A percentile compares a stretch with the other conserved stretches of the same genome.
Evolutionary conservation across 1,140 invertebrate genomes (phyloP).

Genomic region (Drosophila guanche): DNA sequence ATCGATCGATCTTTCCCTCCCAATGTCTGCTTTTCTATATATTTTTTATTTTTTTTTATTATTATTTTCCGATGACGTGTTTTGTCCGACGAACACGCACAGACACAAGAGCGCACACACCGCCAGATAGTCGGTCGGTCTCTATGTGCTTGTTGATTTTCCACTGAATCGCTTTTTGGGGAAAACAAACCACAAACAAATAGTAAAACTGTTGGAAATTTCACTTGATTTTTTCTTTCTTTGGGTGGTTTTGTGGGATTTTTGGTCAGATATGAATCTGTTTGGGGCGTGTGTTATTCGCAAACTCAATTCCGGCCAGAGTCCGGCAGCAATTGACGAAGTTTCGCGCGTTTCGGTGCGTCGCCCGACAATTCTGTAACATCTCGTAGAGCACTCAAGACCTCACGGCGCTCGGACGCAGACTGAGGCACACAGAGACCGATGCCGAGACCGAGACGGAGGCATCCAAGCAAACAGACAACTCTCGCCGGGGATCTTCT

Average conservation of each 20-base stretch:
- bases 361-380: constrained; percentile 49
- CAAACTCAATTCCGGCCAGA: neutral
- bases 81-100: constrained; percentile 30
- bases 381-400: constrained; percentile 63
- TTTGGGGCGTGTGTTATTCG: constrained; percentile 8
- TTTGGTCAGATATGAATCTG: neutral
- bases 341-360: constrained; percentile 39
- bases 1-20: constrained; percentile 1
- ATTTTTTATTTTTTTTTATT: constrained; percentile 19
- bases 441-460: constrained; percentile 11
- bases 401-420: constrained; percentile 65
- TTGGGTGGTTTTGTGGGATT: neutral
- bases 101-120: constrained; percentile 20
- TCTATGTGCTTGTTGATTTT: constrained; percentile 39
- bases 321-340: constrained; percentile 24
- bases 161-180: constrained; percentile 19
- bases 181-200: constrained; percentile 39
- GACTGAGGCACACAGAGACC: constrained; percentile 56
- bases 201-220: constrained; percentile 24
- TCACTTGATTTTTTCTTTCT: constrained; percentile 1
- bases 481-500: constrained; percentile 40
- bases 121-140: too few relatives aligned
- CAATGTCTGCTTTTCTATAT: constrained; percentile 20
- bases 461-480: constrained; percentile 37
- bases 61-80: constrained; percentile 61